These are phyloP conservation scores for Atrina japonica DNA, from an alignment of 2,888 invertebrate genomes.

Conservation along the genomic window DNA sequence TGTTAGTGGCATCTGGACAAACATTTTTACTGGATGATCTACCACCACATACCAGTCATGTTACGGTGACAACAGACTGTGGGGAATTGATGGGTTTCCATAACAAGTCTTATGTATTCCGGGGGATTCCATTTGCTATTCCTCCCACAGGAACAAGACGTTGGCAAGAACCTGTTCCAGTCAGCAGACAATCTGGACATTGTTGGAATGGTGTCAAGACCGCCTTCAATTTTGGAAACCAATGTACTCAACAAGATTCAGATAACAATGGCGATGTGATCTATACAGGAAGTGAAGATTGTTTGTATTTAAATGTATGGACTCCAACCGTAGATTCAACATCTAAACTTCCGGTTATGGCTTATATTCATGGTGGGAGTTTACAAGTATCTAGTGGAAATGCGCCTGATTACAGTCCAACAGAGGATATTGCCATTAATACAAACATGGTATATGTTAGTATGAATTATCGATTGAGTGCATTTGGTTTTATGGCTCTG, in stretches of 20 bases:
- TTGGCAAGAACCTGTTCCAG: slow-evolving; percentile 29
- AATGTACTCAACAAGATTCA: slow-evolving; percentile 25
- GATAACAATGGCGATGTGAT: slow-evolving; percentile 47
- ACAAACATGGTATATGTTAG: slow-evolving; percentile 92
- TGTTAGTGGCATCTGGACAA: too few relatives aligned
- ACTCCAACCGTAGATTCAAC: slow-evolving; percentile 65
- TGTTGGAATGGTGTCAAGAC: slow-evolving; percentile 27
- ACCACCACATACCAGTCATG: background rate
- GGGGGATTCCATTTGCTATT: slow-evolving; percentile 32
- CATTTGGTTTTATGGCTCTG: slow-evolving; percentile 88
- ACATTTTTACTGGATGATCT: too few relatives aligned
- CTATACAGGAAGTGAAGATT: slow-evolving; percentile 53
- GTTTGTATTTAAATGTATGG: slow-evolving; percentile 67
- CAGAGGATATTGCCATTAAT: slow-evolving; percentile 88
- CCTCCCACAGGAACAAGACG: slow-evolving; percentile 14
- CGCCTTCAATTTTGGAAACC: slow-evolving; percentile 28
- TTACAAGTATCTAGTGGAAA: slow-evolving; percentile 59
- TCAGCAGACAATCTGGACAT: slow-evolving; percentile 5
- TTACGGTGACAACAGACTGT: slow-evolving; percentile 23
- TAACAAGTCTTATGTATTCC: slow-evolving; percentile 12
- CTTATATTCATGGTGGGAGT: slow-evolving; percentile 77
- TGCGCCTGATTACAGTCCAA: slow-evolving; percentile 82
- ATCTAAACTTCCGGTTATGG: slow-evolving; percentile 72
- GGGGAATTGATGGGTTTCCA: slow-evolving; percentile 16
- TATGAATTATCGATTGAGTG: slow-evolving; percentile 89